phyloP scores from a whole-genome alignment of 1,140 invertebrate genomes.

The Brachionus sp. region DNA sequence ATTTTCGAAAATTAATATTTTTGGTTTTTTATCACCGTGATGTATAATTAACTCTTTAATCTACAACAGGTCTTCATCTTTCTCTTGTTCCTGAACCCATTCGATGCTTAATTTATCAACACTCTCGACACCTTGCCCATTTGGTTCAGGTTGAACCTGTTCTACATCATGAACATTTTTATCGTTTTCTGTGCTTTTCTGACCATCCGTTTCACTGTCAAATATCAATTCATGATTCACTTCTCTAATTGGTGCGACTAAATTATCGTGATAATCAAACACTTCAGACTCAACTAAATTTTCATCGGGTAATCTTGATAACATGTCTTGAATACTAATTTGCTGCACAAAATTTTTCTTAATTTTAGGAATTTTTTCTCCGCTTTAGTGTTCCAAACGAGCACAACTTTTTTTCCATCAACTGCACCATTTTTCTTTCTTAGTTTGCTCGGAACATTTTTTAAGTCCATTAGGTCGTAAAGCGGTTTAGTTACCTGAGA shows the following conservation, averaged over 20 bases:
- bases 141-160: too few relatives aligned
- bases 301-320: too few relatives aligned
- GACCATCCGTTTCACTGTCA: background rate
- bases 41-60: background rate
- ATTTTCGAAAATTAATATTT: slow-evolving; percentile 35
- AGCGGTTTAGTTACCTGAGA: slow-evolving; percentile 49
- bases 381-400: background rate
- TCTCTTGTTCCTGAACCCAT: background rate
- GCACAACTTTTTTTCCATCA: background rate
- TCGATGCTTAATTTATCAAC: background rate
- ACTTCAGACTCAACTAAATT: background rate
- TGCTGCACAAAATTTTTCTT: background rate
- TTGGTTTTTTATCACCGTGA: slow-evolving; percentile 17
- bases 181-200: background rate
- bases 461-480: background rate
- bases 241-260: background rate
- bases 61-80: background rate
- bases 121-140: background rate
- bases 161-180: background rate
- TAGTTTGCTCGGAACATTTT: background rate
- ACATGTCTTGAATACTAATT: background rate
- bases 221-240: background rate
- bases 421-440: background rate
- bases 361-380: background rate
- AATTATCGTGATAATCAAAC: background rate